Evolutionary conservation across 2,888 invertebrate genomes (phyloP).

Genomic region (Drosophila mayaguana): DNA sequence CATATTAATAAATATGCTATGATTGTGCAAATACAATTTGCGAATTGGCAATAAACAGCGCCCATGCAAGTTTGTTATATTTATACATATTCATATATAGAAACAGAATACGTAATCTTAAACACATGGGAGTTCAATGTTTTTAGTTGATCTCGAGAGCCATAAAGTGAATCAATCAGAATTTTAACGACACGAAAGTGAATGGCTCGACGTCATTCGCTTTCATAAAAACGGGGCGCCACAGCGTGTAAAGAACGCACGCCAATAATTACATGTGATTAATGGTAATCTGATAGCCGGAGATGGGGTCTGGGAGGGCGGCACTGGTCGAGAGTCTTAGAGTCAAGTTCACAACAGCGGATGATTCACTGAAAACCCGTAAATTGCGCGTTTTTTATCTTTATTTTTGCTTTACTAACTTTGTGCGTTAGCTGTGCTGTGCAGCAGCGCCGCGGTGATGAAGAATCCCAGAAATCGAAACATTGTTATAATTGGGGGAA

Average conservation of each 20-base stretch:
- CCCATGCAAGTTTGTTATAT: background rate
- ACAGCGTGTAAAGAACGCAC: constrained; percentile 8
- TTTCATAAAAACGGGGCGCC: constrained; percentile 12
- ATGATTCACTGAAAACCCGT: constrained; percentile 42
- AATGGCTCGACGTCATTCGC: constrained; percentile 17
- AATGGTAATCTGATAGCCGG: constrained; percentile 8
- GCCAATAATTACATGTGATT: constrained; percentile 14
- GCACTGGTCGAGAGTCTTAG: constrained; percentile 1
- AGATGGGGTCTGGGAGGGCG: constrained; percentile 3
- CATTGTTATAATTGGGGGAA: constrained; percentile 49
- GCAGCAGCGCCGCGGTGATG: constrained; percentile 29
- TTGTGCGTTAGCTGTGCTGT: constrained; percentile 47
- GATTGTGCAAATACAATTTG: background rate
- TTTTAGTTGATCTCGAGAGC: background rate
- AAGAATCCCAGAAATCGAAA: constrained; percentile 42
- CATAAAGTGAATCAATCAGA: constrained; percentile 5
- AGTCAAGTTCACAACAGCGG: constrained; percentile 25
- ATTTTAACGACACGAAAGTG: constrained; percentile 25
- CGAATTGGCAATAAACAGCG: background rate
- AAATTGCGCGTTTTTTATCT: background rate
- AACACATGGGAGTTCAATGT: constrained; percentile 17
- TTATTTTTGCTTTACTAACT: constrained; percentile 48
- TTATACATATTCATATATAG: background rate
- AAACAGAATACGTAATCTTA: background rate
- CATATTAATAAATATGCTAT: background rate